phyloP scores from a whole-genome alignment of 1,140 invertebrate species.

The Rhysida immarginata region DNA sequence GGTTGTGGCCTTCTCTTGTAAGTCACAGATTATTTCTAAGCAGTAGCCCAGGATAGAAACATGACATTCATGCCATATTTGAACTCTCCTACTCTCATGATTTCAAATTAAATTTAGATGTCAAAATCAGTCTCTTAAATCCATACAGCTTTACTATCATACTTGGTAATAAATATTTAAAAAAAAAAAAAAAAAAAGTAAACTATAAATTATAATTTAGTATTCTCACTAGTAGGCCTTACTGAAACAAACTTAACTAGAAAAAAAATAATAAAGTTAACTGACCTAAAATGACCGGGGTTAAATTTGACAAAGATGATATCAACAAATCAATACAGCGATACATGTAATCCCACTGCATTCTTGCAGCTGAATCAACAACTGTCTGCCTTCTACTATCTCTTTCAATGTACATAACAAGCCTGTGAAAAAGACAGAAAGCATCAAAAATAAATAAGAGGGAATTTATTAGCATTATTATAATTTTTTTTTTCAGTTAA shows the following conservation, averaged over 20 bases:
- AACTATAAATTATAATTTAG: no score
- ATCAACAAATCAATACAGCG: background rate
- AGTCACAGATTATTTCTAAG: no score
- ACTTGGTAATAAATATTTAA: no score
- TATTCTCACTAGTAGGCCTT: no score
- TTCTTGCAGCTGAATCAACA: background rate
- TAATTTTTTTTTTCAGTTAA: background rate
- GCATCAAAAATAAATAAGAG: background rate
- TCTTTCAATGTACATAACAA: conserved; percentile 6
- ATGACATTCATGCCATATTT: no score
- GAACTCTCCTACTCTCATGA: no score
- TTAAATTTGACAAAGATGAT: background rate
- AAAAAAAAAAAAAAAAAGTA: no score
- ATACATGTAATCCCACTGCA: conserved; percentile 7
- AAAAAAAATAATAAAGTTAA: background rate
- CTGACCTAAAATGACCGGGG: background rate
- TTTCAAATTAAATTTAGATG: no score
- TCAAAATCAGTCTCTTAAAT: no score
- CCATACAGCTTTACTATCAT: no score
- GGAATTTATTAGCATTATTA: background rate
- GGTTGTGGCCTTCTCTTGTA: no score
- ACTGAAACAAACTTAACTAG: background rate
- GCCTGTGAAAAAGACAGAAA: background rate
- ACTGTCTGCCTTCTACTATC: background rate
- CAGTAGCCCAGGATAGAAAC: no score